Percentiles rank a stretch among this genome's conserved stretches.
phyloP scores from a whole-genome alignment of 2,113 vertebrate genomes.

The Mesitornis unicolor region DNA sequence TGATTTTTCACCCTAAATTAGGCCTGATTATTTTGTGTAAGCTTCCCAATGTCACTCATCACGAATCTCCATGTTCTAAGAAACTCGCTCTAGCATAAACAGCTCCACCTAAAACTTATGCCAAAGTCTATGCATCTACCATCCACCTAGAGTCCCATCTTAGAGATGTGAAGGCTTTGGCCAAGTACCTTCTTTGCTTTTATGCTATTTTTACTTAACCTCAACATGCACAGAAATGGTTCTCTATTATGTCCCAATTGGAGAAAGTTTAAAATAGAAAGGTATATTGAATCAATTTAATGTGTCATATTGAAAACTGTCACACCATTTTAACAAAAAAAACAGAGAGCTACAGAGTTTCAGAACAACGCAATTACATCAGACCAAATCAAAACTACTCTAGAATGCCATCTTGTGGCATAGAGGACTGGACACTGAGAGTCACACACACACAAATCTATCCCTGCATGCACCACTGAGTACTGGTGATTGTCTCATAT shows the following conservation, averaged over 20 bases:
- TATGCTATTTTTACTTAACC: background rate
- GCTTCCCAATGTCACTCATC: background rate
- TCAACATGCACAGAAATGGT: background rate
- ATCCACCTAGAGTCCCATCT: background rate
- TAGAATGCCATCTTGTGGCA: constrained; percentile 36
- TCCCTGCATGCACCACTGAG: background rate
- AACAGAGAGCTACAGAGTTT: background rate
- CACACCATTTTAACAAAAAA: background rate
- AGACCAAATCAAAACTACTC: background rate
- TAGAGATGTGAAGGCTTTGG: background rate
- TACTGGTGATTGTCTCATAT: background rate
- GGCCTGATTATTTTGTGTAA: background rate
- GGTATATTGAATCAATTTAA: background rate
- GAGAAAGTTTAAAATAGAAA: background rate
- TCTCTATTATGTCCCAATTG: background rate
- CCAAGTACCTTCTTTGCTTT: background rate
- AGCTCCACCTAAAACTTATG: background rate
- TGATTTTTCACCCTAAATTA: background rate
- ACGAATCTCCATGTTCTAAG: background rate
- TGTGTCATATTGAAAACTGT: background rate
- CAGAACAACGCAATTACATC: background rate
- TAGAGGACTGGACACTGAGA: background rate
- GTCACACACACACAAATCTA: too few species aligned
- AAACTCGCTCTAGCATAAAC: background rate
- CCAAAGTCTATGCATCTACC: background rate